Evolutionary conservation across 2,113 vertebrate genomes (phyloP).

Genomic region (Stercorarius parasiticus): DNA sequence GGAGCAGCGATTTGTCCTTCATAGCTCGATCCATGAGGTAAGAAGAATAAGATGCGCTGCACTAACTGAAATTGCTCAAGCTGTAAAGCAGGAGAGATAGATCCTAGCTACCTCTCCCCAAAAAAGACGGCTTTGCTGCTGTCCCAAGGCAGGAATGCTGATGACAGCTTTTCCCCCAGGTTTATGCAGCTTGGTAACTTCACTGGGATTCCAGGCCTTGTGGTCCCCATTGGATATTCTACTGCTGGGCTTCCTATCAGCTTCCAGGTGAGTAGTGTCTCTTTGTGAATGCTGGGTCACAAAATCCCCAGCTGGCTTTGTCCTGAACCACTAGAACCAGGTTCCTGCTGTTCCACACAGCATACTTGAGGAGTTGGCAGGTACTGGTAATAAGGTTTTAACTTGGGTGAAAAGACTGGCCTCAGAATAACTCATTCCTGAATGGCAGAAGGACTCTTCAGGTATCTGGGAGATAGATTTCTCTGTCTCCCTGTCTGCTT

Average conservation of each 20-base stretch:
- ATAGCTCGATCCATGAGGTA: slow-evolving; percentile 43
- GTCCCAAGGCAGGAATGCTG: neutral
- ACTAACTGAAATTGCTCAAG: neutral
- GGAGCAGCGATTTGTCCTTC: neutral
- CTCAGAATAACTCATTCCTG: neutral
- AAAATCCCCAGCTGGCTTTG: neutral
- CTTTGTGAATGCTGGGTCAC: neutral
- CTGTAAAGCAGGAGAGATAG: neutral
- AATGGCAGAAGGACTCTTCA: neutral
- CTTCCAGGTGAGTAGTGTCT: slow-evolving; percentile 45
- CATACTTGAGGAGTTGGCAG: neutral
- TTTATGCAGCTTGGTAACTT: slow-evolving; percentile 71
- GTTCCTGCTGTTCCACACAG: neutral
- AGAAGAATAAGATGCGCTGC: neutral
- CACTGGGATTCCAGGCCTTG: slow-evolving; percentile 68
- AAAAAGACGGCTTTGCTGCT: neutral
- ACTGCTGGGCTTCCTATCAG: slow-evolving; percentile 48
- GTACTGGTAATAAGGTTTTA: neutral
- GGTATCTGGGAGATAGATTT: neutral
- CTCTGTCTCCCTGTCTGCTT: neutral
- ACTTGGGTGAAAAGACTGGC: neutral
- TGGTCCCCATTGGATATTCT: slow-evolving; percentile 67
- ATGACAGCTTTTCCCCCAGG: neutral
- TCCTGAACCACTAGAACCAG: neutral
- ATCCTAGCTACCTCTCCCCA: neutral